Base-by-base conservation (phyloP, 2,797 vertebrate genomes). In the Dendrocincla fuliginosa region DNA sequence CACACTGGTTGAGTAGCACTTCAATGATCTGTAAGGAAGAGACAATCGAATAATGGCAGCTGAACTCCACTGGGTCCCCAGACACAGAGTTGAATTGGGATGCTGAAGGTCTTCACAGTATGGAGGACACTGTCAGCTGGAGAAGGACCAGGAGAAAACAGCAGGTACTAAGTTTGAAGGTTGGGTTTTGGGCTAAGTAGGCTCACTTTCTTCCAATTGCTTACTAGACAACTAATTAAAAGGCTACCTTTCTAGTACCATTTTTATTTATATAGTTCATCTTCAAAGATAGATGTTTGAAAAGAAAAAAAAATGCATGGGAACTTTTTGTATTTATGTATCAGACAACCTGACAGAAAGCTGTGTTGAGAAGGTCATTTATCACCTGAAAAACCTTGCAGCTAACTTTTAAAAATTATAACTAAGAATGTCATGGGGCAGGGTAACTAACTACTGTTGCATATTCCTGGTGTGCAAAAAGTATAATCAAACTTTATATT, bases 351-450 rank as follows among this genome's bases (percentile, higher is more conserved):
- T n/a, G 35, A n/a, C 2, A 20, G 16, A 92, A 5, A 16, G 7
- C 53, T 41, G 13, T 59, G 2, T 25, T 61, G 22, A 18, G 13
- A 77, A 15, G 12, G 41, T 69, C 67, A 30, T 20, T 27, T 8
- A 6, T 27, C 22, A 52, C 10, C 17, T 55, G 37, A 59, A 79
- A 60, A 76, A 60, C 7, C 3, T 77, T 85, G 22, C 4, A 61
- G 4, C 8, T 76, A n/a, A n/a, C 1, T 1, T 74, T 73, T 49
- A 24, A 57, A 77, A 91, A 52, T 19, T 1, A 14, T 39, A 73
- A 50, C 11, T 56, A 53, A 57, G 24, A 57, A 37, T 41, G 11
- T 23, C 24, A 55, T 15, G 0, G 0, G 13, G 1, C 16, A 63
- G 32, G 14, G 55, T 44, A 71, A 35, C 49, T 75, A 32, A 33